These are phyloP conservation scores for Abrostola triplasia DNA, from an alignment of 2,888 invertebrate species.

Conservation along the genomic window DNA sequence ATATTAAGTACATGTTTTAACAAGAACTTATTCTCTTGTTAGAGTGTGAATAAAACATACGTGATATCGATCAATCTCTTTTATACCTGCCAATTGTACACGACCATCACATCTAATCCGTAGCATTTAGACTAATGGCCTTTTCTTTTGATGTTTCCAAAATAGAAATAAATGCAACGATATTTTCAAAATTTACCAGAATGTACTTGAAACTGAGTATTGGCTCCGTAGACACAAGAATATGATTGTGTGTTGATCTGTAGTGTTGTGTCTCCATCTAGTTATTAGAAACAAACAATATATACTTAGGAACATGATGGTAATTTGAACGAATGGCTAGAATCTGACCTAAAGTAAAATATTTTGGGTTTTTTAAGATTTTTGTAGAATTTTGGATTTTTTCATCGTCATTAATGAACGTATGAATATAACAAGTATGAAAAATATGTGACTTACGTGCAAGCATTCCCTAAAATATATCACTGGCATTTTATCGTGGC, in stretches of 20 bases:
- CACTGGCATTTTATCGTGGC: no score
- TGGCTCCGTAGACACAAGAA: conserved; percentile 47
- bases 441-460: background rate
- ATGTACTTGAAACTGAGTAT: background rate
- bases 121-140: no score
- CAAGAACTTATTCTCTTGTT: no score
- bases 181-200: background rate
- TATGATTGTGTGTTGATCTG: conserved; percentile 38
- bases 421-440: background rate
- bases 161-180: no score
- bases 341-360: conserved; percentile 7
- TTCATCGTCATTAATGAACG: background rate
- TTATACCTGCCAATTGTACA: no score
- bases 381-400: conserved; percentile 3
- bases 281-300: conserved; percentile 13
- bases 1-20: no score
- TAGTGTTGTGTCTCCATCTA: conserved; percentile 42
- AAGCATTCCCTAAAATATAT: no score
- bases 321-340: no score
- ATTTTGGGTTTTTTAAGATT: background rate
- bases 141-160: no score
- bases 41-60: no score
- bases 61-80: no score
- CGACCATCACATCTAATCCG: no score
- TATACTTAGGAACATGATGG: background rate